Evolutionary conservation across 2,888 invertebrate genomes (phyloP).

Genomic region (Torymus texanus): DNA sequence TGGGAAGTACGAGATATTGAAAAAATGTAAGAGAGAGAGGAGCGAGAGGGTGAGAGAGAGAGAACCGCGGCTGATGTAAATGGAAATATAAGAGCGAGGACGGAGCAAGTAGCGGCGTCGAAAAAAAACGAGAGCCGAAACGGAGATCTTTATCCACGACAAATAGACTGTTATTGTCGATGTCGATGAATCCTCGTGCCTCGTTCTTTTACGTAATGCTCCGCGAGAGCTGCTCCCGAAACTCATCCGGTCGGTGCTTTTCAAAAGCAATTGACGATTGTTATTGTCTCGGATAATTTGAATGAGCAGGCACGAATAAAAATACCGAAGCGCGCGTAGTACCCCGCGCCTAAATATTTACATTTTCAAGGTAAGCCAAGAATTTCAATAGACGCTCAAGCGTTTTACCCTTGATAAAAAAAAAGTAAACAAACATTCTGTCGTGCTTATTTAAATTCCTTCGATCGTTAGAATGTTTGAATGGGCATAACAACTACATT

Average conservation of each 20-base stretch:
- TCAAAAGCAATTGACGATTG: slow-evolving; percentile 38
- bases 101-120: background rate
- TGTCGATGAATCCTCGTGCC: slow-evolving; percentile 22
- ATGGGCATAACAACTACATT: too few species aligned
- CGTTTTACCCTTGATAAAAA: too few species aligned
- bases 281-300: slow-evolving; percentile 28
- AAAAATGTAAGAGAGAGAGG: slow-evolving; percentile 37
- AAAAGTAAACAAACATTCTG: too few species aligned
- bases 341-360: background rate
- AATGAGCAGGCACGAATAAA: slow-evolving; percentile 12
- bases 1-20: slow-evolving; percentile 44
- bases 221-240: slow-evolving; percentile 7
- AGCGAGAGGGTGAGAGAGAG: slow-evolving; percentile 1
- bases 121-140: slow-evolving; percentile 25
- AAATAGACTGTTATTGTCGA: slow-evolving; percentile 45
- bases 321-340: slow-evolving; percentile 3
- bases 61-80: background rate
- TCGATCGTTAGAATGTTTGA: too few species aligned
- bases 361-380: background rate
- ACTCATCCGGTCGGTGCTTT: slow-evolving; percentile 28
- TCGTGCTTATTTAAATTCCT: too few species aligned
- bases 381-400: too few species aligned
- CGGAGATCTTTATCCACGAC: slow-evolving; percentile 41
- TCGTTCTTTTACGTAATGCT: slow-evolving; percentile 10
- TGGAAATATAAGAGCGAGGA: slow-evolving; percentile 30